Evolutionary conservation across 2,797 vertebrate genomes (phyloP), one percentile per base, ranked within the genome.

Genomic region (Onychomys torridus): DNA sequence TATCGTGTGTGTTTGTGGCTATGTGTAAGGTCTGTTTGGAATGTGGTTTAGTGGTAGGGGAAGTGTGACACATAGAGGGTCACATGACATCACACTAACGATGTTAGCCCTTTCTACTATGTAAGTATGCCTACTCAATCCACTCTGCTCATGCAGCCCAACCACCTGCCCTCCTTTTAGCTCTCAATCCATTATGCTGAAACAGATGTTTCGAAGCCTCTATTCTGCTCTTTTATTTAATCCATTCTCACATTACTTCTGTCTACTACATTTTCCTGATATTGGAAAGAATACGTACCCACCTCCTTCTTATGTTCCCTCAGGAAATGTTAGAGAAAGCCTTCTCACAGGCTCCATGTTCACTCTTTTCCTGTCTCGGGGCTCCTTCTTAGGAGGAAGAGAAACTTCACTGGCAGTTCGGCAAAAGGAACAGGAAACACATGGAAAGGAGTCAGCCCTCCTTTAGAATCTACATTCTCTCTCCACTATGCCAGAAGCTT

Each of bases 381-480:
- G 40, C 57, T 87, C 16, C 13, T 49, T 91, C 14, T 16, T 5
- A 69, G 23, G 14, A 92, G 57, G 40, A 95, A 92, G n/a, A 88
- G 6, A 21, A 59, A 69, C 23, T 83, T 78, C n/a, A 57, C 16
- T 84, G 75, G 59, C 12, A 79, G 8, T 71, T 21, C 85, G 55
- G 37, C n/a, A 89, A n/a, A 92, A 89, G 6, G 17, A 89, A 83
- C 6, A 29, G 29, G 71, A 49, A 61, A 84, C 17, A 0, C 21
- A n/a, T 19, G 0, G 5, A 11, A 82, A 89, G 82, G 49, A 88
- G 32, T 90, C 46, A 55, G 43, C 37, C 34, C 84, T 27, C 16
- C 61, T 85, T 92, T 46, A 52, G 67, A 93, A 86, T 55, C 29
- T 17, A 27, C 13, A 11, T 93, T 96, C 43, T 92, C 8, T 67